A percentile compares a stretch with the other conserved stretches of the same genome.
These are phyloP conservation scores for Rana temporaria DNA, from an alignment of 2,113 vertebrate genomes.

Conservation along the genomic window DNA sequence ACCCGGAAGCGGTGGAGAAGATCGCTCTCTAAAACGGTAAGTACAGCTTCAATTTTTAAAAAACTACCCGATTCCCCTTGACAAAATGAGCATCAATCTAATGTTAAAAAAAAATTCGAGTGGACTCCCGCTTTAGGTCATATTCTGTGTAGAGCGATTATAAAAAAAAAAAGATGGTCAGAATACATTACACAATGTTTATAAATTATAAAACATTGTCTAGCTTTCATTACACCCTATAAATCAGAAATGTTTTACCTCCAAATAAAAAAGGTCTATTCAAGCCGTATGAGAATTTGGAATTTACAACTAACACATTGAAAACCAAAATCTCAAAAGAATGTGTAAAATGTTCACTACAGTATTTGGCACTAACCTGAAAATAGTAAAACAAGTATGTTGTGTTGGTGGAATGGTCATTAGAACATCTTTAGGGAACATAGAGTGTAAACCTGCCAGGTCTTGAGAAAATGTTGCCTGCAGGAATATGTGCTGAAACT, in stretches of 20 bases:
- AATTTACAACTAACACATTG: constrained; percentile 16
- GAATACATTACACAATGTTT: neutral
- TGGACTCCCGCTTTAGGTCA: neutral
- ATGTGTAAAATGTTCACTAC: constrained; percentile 24
- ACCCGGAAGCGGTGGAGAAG: no score
- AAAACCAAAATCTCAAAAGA: constrained; percentile 9
- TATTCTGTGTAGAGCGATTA: neutral
- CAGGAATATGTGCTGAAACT: neutral
- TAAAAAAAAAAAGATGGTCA: neutral
- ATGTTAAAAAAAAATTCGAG: no score
- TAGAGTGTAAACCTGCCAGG: constrained; percentile 12
- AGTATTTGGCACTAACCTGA: constrained; percentile 12
- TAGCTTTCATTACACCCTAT: neutral
- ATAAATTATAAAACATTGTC: neutral
- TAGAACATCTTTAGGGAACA: constrained; percentile 4
- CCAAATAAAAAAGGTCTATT: neutral
- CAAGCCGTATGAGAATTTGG: neutral
- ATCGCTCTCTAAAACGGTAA: no score
- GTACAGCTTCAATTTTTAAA: no score
- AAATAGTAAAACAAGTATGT: constrained; percentile 41
- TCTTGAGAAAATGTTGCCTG: constrained; percentile 15
- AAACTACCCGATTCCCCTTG: no score
- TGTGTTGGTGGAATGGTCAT: constrained; percentile 16
- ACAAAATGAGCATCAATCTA: no score
- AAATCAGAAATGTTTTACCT: neutral